Conservation (phyloP, 2,113 vertebrate species). For the Dromas ardeola region DNA sequence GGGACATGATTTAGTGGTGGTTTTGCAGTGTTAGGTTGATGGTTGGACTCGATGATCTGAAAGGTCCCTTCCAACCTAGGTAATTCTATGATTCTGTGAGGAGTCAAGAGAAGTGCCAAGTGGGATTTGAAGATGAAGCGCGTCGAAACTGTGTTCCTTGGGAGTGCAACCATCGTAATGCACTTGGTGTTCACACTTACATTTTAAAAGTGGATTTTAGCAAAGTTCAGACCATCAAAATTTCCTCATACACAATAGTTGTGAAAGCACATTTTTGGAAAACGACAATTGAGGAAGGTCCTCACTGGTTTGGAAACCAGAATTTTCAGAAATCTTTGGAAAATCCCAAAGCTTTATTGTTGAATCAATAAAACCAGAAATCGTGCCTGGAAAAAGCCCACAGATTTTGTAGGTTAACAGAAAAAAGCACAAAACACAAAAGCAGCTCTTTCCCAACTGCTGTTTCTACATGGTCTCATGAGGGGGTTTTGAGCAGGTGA, state of each 20-base stretch:
- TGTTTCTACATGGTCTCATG: neutral
- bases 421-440: neutral
- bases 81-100: neutral
- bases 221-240: neutral
- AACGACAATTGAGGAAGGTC: accelerated
- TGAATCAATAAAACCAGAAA: neutral
- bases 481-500: neutral
- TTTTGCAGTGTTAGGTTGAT: neutral
- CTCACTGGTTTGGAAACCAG: neutral
- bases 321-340: neutral
- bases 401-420: neutral
- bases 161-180: neutral
- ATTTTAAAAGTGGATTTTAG: neutral
- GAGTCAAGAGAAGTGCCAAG: neutral
- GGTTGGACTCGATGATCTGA: neutral
- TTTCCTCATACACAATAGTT: neutral
- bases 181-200: neutral
- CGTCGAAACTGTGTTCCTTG: accelerated
- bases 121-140: neutral
- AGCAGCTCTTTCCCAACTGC: neutral
- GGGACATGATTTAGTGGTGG: neutral
- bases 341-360: neutral
- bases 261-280: neutral
- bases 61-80: neutral
- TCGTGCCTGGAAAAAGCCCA: neutral